Conservation (phyloP, 2,888 invertebrate genomes). For the Xanthorhoe designata region DNA sequence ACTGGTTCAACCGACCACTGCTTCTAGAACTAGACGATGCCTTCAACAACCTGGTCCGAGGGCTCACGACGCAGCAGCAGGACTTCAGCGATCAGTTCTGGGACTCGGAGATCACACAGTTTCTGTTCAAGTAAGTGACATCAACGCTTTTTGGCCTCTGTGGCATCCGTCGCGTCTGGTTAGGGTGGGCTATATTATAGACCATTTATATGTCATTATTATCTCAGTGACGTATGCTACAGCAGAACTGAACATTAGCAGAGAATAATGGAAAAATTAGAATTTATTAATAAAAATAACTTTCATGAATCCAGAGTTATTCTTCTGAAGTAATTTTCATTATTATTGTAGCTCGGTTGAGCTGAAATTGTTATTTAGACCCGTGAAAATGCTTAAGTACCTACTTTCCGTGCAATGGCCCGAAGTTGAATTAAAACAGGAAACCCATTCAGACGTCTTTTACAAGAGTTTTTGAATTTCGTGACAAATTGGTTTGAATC, state of each 20-base stretch:
- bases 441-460: conserved; percentile 14
- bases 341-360: not conserved
- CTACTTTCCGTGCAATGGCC: conserved; percentile 1
- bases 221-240: not conserved
- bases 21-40: conserved; percentile 87
- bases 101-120: conserved; percentile 88
- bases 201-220: no score
- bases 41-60: conserved; percentile 90
- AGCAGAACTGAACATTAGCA: not conserved
- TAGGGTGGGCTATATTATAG: no score
- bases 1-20: conserved; percentile 89
- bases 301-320: not conserved
- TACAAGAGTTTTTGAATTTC: conserved; percentile 17
- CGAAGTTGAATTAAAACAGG: conserved; percentile 10
- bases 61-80: conserved; percentile 91
- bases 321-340: not conserved
- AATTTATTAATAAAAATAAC: not conserved
- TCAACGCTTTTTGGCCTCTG: no score
- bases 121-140: conserved; percentile 76
- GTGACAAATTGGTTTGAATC: conserved; percentile 10
- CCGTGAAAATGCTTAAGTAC: not conserved
- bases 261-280: not conserved
- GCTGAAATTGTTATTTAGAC: not conserved
- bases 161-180: no score
- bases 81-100: conserved; percentile 91